Percentiles rank a stretch among this genome's conserved stretches.
phyloP scores from a whole-genome alignment of 2,888 invertebrate species.

The Metalampra italica region DNA sequence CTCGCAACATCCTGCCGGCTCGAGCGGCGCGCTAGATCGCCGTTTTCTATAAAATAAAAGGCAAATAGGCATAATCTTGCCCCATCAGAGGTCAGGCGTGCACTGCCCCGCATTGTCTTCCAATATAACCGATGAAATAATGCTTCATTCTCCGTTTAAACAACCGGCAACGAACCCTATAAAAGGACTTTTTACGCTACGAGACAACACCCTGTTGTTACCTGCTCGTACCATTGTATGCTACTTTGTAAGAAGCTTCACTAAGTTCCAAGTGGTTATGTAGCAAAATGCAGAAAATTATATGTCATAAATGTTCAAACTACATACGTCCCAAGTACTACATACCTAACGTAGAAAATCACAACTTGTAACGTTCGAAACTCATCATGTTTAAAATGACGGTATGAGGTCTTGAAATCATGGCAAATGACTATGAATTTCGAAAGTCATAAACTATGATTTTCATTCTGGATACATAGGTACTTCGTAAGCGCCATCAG shows the following conservation, averaged over 20 bases:
- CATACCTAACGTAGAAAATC: no score
- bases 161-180: constrained; percentile 36
- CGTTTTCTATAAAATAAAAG: constrained; percentile 62
- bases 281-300: no score
- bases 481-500: no score
- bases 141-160: constrained; percentile 28
- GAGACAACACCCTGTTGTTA: no score
- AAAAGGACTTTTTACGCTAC: constrained; percentile 38
- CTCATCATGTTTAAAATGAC: no score
- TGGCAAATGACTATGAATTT: no score
- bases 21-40: constrained; percentile 30
- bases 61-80: constrained; percentile 53
- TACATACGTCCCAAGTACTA: no score
- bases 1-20: constrained; percentile 38
- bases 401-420: no score
- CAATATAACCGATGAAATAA: constrained; percentile 28
- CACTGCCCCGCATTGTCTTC: constrained; percentile 57
- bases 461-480: no score
- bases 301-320: no score
- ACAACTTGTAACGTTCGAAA: no score
- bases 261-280: neutral
- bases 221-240: constrained; percentile 50
- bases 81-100: constrained; percentile 52
- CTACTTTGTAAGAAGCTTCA: constrained; percentile 39
- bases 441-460: no score